Base-by-base conservation (phyloP, 2,888 invertebrate species). In the Lissonota sp. region DNA sequence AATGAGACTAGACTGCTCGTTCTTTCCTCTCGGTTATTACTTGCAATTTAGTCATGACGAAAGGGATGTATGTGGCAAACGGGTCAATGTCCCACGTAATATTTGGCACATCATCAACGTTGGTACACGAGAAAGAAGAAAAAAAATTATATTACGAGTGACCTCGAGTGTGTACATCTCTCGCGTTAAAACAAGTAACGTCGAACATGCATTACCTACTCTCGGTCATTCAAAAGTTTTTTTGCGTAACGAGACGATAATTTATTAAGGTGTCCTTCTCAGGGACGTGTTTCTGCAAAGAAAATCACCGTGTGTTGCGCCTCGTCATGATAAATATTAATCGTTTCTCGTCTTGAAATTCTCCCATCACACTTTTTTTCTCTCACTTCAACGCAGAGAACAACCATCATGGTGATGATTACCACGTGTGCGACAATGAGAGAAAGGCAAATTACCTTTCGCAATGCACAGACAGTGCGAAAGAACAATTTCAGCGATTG, bases 31-130 rank as follows among this genome's bases (percentile, higher is more conserved):
- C 53, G 53, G 62, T 72, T 58, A 76, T 76, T 80, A 70, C 64
- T 60, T 63, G 64, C 77, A 77, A 77, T 80, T 80, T 64, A 64
- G 67, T 58, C 51, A 64, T 77, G 72, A 70, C 73, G 76, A 77
- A 77, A 80, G 67, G 76, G 57, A 66, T 46, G 39, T 64, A 64
- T 46, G 80, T 63, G 73, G 73, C 60, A 70, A 80, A 77, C 57
- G 58, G 80, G 80, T 80, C 80, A 80, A 73, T 77, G 77, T 73
- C 60, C 77, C 73, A 58, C 73, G 77, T 77, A 80, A 77, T 77
- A 77, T 80, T 80, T 70, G 80, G 77, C 80, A 69, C 77, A 67
- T 53, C 53, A 26, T 73, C 37, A 51, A 58, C 57, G 37, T 49
- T 40, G 37, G 10, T 39, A 74, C 58, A 40, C n/a, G 39, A 42